phyloP scores from a whole-genome alignment of 2,888 invertebrate genomes.

The Rhogogaster chlorosoma region DNA sequence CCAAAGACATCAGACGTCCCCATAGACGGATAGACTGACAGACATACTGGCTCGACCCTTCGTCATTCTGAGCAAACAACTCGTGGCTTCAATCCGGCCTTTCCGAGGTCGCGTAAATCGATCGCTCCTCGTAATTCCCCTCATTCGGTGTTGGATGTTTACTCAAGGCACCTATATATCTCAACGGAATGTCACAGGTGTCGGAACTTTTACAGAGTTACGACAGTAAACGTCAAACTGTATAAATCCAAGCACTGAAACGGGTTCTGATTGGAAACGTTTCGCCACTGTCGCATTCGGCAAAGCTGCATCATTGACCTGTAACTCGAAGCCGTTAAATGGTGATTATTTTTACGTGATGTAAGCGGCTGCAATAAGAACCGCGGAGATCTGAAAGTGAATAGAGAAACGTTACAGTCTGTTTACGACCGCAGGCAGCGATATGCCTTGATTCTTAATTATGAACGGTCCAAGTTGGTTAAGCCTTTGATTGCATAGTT shows the following conservation, averaged over 20 bases:
- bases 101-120: neutral
- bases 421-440: neutral
- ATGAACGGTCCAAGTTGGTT: neutral
- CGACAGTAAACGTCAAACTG: constrained; percentile 19
- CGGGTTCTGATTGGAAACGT: constrained; percentile 25
- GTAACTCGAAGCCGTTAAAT: neutral
- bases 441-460: constrained; percentile 3
- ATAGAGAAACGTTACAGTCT: neutral
- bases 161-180: constrained; percentile 11
- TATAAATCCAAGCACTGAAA: constrained; percentile 7
- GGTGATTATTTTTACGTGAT: neutral
- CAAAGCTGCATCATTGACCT: neutral
- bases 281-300: neutral
- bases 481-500: neutral
- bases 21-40: neutral
- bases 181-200: constrained; percentile 27
- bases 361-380: neutral
- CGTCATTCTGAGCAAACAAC: constrained; percentile 26
- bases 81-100: neutral
- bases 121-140: constrained; percentile 8
- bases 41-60: constrained; percentile 22
- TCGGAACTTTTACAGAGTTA: constrained; percentile 20
- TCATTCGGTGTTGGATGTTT: constrained; percentile 34
- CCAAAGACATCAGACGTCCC: constrained; percentile 3
- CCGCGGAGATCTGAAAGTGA: neutral